These are phyloP conservation scores for Podarcis lilfordi DNA, from an alignment of 2,797 vertebrate species.

Conservation along the genomic window DNA sequence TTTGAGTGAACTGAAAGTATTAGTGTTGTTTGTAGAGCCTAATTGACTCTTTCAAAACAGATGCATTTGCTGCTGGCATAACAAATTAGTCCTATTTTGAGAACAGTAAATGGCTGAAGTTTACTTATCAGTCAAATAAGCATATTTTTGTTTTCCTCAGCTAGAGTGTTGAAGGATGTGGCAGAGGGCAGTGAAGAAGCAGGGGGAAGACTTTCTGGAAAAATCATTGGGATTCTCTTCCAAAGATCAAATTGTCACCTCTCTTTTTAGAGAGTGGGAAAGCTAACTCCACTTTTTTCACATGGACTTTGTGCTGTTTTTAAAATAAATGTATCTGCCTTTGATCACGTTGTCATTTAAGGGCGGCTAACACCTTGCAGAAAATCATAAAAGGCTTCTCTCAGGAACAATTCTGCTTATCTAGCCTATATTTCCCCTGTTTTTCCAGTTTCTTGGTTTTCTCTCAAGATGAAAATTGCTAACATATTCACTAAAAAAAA, in stretches of 20 bases:
- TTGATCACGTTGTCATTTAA: conserved; percentile 41
- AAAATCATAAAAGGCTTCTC: conserved; percentile 31
- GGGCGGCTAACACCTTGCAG: conserved; percentile 33
- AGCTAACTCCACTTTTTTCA: conserved; percentile 23
- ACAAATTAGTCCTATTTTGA: conserved; percentile 3
- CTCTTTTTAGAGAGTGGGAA: conserved; percentile 22
- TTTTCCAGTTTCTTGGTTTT: conserved; percentile 29
- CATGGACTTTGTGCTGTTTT: conserved; percentile 37
- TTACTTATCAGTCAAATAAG: not conserved
- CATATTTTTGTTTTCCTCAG: conserved; percentile 12
- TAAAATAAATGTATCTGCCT: conserved; percentile 37
- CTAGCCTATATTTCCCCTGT: conserved; percentile 13
- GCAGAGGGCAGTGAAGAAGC: conserved; percentile 17
- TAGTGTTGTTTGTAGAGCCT: not conserved
- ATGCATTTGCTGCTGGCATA: not conserved
- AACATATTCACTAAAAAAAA: conserved; percentile 11
- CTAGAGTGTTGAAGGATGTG: conserved; percentile 28
- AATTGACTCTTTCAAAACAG: not conserved
- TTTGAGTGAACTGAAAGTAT: not conserved
- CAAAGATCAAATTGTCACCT: conserved; percentile 46
- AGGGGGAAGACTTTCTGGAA: conserved; percentile 10
- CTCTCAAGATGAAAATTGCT: conserved; percentile 11
- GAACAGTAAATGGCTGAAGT: not conserved
- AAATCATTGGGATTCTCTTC: conserved; percentile 31
- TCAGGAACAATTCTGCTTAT: conserved; percentile 36